A percentile compares a stretch with the other conserved stretches of the same genome.
Conservation (phyloP, 2,113 vertebrate genomes). For the Cyphomyrus discorhynchus region DNA sequence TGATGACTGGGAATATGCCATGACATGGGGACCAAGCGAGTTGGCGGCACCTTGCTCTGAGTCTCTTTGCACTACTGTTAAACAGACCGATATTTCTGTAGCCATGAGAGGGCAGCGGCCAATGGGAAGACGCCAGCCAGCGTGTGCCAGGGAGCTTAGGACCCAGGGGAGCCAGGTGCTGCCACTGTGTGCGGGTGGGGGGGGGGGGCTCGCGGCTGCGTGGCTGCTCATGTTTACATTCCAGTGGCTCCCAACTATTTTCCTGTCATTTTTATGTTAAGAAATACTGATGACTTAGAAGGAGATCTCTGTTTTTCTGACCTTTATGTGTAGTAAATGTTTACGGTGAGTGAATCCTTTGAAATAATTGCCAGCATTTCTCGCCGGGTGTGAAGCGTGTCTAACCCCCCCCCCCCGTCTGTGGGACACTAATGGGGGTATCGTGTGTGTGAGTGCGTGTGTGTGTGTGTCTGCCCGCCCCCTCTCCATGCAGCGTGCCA, state of each 20-base stretch:
- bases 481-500: background rate
- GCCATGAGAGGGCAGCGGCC: background rate
- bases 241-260: constrained; percentile 17
- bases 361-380: background rate
- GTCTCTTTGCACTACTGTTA: background rate
- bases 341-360: background rate
- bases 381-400: too few species aligned
- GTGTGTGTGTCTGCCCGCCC: background rate
- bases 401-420: too few species aligned
- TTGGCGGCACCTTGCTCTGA: constrained; percentile 20
- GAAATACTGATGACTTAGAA: background rate
- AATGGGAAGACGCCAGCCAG: background rate
- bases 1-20: constrained; percentile 21
- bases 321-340: background rate
- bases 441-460: background rate
- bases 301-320: background rate
- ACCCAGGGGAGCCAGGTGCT: background rate
- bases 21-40: background rate
- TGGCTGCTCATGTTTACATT: constrained; percentile 28
- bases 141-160: background rate
- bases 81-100: background rate
- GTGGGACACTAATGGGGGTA: background rate
- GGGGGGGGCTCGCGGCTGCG: background rate
- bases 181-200: background rate
- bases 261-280: background rate